These are phyloP conservation scores for Cantharis flavilabris DNA, from an alignment of 2,888 invertebrate species.

Conservation along the genomic window DNA sequence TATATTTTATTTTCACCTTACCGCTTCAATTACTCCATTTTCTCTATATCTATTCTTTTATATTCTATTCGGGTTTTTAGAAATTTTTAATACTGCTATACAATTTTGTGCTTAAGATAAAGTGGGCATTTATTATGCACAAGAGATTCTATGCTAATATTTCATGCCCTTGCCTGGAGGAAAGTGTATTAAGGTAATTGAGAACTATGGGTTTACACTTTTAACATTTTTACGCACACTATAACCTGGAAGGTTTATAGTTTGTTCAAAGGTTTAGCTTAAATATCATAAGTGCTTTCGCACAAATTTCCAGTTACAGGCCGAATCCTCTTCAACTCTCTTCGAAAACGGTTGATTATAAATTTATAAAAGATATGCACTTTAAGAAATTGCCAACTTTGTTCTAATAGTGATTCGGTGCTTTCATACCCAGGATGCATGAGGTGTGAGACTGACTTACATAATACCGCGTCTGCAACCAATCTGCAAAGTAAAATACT, in stretches of 20 bases:
- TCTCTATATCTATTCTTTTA: not conserved
- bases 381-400: not conserved
- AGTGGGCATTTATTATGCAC: slow-evolving; percentile 16
- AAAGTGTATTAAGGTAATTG: slow-evolving; percentile 9
- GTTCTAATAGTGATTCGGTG: no score
- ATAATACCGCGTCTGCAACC: no score
- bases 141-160: not conserved
- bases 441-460: no score
- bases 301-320: not conserved
- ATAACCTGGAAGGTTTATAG: not conserved
- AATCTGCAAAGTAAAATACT: not conserved
- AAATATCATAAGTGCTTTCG: not conserved
- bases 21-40: not conserved
- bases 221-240: not conserved
- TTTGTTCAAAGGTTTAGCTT: not conserved
- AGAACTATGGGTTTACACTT: slow-evolving; percentile 10
- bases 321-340: not conserved
- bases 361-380: not conserved
- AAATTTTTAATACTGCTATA: not conserved
- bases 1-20: slow-evolving; percentile 3
- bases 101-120: slow-evolving; percentile 5
- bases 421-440: no score
- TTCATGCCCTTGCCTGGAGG: slow-evolving; percentile 7
- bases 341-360: not conserved
- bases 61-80: not conserved